Conservation (phyloP, 2,797 vertebrate genomes). For the Nannoperca australis region DNA sequence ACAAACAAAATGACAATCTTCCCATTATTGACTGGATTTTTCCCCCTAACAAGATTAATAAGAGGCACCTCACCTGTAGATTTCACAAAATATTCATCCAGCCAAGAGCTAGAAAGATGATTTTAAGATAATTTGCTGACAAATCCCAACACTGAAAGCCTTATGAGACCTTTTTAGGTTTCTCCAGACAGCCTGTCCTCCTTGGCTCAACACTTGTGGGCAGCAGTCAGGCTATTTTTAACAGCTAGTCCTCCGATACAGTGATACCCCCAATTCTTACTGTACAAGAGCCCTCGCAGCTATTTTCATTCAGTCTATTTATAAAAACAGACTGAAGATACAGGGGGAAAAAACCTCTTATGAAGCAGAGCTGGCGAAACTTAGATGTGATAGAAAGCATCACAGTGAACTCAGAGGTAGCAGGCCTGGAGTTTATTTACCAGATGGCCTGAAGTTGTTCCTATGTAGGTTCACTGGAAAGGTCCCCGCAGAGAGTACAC, state of each 20-base stretch:
- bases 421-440: neutral
- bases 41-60: neutral
- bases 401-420: neutral
- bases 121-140: constrained; percentile 22
- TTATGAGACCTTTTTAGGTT: constrained; percentile 83
- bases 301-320: constrained; percentile 58
- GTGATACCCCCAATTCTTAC: constrained; percentile 70
- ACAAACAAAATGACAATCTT: neutral
- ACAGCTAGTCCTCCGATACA: constrained; percentile 65
- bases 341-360: neutral
- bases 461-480: neutral
- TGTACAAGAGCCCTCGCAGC: constrained; percentile 61
- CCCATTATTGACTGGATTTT: neutral
- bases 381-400: neutral
- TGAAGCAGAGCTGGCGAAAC: neutral
- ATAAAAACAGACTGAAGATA: neutral
- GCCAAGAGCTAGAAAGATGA: neutral
- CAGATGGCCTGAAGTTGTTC: constrained; percentile 3
- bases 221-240: constrained; percentile 83
- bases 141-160: constrained; percentile 28
- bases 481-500: neutral
- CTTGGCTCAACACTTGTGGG: constrained; percentile 74
- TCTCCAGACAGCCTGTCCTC: constrained; percentile 68
- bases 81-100: neutral
- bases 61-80: constrained; percentile 1